Base-by-base conservation (phyloP, 2,888 invertebrate species). In the Onchidella celtica region DNA sequence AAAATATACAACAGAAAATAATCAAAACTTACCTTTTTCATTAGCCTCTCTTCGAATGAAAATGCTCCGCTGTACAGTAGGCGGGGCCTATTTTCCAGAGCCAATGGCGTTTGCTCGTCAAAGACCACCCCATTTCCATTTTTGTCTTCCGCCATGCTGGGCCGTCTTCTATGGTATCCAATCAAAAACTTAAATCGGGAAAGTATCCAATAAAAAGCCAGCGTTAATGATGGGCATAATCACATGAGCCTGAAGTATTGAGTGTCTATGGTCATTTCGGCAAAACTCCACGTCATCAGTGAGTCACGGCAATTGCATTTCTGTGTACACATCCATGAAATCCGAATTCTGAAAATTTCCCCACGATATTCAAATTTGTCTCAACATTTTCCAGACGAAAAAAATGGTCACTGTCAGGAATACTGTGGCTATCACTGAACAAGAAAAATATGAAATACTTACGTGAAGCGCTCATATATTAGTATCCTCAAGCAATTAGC, bases 41-140 rank as follows among this genome's bases (percentile, higher is more conserved):
- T 17, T 27, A 36, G 74, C 4, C 74, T 36, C 63, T 74, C 74
- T 9, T 74, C 74, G 38, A 74, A 74, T n/a, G 74, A 74, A 63
- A 61, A 74, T 21, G 61, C 74, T 3, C 74, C 61, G 61, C 61
- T 27, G 38, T 59, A 74, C 38, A 61, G 34, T 21, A 29, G 61
- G 27, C 63, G 74, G n/a, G 74, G 63, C n/a, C 74, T 74, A 29
- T 24, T 61, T 11, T 74, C 61, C 36, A 61, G 27, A 27, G 61
- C 9, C 27, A 74, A 36, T 9, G 74, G 74, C 34, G 63, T 61
- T n/a, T 74, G 36, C 74, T 74, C 74, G 34, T 74, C 74, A 36
- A 57, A 38, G 29, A 65, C 27, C 3, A 29, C 29, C 3, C 29
- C 14, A 29, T 65, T 24, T 24, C 32, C 29, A 3, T 9, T 2